These are phyloP conservation scores for Schizothorax lantsangensis DNA, from an alignment of 2,797 vertebrate genomes.

Conservation along the genomic window DNA sequence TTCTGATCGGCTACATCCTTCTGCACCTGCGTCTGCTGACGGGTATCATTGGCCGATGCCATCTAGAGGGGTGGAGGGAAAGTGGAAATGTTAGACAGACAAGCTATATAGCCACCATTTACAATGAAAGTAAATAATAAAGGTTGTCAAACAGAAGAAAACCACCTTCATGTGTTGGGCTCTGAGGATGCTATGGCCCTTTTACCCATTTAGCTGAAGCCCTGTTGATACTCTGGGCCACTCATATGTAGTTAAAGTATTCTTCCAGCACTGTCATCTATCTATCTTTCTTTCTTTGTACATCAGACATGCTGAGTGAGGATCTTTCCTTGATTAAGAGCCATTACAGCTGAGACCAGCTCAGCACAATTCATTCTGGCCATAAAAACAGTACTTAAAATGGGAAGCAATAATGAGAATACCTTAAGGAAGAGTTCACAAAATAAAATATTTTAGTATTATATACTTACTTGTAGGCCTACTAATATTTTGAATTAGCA, in stretches of 20 bases:
- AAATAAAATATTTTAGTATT: no score
- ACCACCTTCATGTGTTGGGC: not conserved
- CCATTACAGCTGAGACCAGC: slow-evolving; percentile 66
- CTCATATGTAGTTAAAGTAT: slow-evolving; percentile 36
- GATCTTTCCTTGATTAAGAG: slow-evolving; percentile 66
- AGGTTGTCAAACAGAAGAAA: not conserved
- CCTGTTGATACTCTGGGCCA: not conserved
- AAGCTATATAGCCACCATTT: not conserved
- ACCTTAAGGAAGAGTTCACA: no score
- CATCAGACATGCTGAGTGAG: slow-evolving; percentile 56
- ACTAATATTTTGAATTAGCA: no score
- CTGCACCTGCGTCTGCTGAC: slow-evolving; percentile 69
- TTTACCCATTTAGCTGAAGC: slow-evolving; percentile 6
- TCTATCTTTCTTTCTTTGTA: slow-evolving; percentile 39
- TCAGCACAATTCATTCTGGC: slow-evolving; percentile 70
- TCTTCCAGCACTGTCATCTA: slow-evolving; percentile 56
- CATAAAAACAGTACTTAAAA: slow-evolving; percentile 54
- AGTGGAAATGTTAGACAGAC: not conserved
- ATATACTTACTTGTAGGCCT: no score
- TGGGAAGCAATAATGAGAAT: slow-evolving; percentile 41
- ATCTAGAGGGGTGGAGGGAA: slow-evolving; percentile 70
- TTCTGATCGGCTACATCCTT: slow-evolving; percentile 89
- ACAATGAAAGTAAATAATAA: not conserved
- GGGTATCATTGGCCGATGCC: slow-evolving; percentile 81
- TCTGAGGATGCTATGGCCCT: slow-evolving; percentile 29